These are phyloP conservation scores for Scaptomyza polygonia DNA, from an alignment of 2,888 invertebrate species.

Conservation along the genomic window DNA sequence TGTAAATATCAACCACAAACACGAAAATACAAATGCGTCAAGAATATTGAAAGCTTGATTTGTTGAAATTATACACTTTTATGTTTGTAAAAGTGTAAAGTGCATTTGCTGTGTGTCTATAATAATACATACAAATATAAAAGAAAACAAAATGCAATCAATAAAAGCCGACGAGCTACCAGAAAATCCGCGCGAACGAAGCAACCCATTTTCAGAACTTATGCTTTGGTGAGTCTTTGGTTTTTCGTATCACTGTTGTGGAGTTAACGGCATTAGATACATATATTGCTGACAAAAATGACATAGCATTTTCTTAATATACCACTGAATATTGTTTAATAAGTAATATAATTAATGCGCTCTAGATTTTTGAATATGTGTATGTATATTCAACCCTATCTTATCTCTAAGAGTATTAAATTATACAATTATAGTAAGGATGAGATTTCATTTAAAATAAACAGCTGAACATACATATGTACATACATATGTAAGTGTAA, in stretches of 20 bases:
- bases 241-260: neutral
- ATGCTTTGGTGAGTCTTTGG: constrained; percentile 85
- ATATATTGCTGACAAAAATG: neutral
- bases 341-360: neutral
- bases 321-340: neutral
- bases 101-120: constrained; percentile 10
- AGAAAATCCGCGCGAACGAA: constrained; percentile 85
- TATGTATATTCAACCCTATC: constrained; percentile 14
- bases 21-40: neutral
- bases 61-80: constrained; percentile 13
- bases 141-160: constrained; percentile 77
- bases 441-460: neutral
- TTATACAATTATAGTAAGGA: constrained; percentile 8
- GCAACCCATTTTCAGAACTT: constrained; percentile 87
- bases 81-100: constrained; percentile 15
- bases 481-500: constrained; percentile 11
- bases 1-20: constrained; percentile 2
- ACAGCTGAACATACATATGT: too few relatives aligned
- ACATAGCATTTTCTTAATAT: constrained; percentile 1
- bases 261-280: neutral
- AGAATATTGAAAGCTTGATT: constrained; percentile 12
- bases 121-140: neutral
- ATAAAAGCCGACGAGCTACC: constrained; percentile 84
- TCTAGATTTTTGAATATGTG: constrained; percentile 2
- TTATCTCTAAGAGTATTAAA: constrained; percentile 28